phyloP scores from a whole-genome alignment of 2,113 vertebrate genomes.

The Brachyistius frenatus region DNA sequence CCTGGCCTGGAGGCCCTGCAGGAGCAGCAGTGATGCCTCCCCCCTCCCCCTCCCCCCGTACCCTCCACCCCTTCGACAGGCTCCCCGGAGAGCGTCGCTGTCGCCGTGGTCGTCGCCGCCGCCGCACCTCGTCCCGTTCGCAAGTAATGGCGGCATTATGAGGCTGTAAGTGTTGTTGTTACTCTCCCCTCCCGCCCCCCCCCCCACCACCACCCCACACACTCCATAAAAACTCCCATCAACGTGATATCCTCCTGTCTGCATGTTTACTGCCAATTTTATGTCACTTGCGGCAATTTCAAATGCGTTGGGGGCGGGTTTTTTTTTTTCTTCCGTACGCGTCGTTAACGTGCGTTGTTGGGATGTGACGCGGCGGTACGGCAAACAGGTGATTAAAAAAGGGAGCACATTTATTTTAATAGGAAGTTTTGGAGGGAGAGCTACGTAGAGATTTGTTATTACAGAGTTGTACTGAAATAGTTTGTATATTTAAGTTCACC shows the following conservation, averaged over 20 bases:
- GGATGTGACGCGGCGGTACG: constrained; percentile 9
- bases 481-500: too few species aligned
- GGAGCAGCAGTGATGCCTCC: constrained; percentile 35
- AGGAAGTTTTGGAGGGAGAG: not conserved
- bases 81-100: constrained; percentile 43
- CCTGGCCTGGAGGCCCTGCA: constrained; percentile 40
- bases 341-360: constrained; percentile 8
- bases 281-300: constrained; percentile 55
- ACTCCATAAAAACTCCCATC: constrained; percentile 66
- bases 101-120: constrained; percentile 52
- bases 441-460: too few species aligned
- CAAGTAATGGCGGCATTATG: constrained; percentile 69
- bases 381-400: constrained; percentile 2
- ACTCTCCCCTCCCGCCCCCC: constrained; percentile 4
- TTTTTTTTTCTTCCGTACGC: not conserved
- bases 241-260: constrained; percentile 31
- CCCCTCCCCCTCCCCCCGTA: not conserved
- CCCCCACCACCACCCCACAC: too few species aligned
- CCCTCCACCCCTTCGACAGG: constrained; percentile 37
- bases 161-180: constrained; percentile 62
- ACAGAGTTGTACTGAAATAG: too few species aligned
- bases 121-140: constrained; percentile 45
- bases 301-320: constrained; percentile 1
- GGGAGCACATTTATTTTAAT: not conserved
- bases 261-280: constrained; percentile 38